phyloP scores from a whole-genome alignment of 2,113 vertebrate species.

The Aphyosemion australe region DNA sequence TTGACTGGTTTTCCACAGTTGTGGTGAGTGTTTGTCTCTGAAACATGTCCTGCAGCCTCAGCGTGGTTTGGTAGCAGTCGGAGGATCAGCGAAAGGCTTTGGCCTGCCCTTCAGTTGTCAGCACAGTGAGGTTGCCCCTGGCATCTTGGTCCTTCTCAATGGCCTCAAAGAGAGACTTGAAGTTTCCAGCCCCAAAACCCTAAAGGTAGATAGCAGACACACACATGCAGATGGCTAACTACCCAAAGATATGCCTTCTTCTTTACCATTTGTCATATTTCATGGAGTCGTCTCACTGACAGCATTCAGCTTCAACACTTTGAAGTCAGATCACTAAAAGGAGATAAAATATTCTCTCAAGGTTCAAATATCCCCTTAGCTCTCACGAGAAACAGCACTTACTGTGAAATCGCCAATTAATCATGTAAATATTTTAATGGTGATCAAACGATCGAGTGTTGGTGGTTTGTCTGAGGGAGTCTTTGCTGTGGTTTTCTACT shows the following conservation, averaged over 20 bases:
- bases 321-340: constrained; percentile 53
- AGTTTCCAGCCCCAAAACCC: constrained; percentile 87
- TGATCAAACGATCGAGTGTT: constrained; percentile 59
- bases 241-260: constrained; percentile 54
- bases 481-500: constrained; percentile 63
- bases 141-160: constrained; percentile 85
- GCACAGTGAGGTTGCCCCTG: constrained; percentile 81
- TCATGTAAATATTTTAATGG: constrained; percentile 61
- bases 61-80: constrained; percentile 8
- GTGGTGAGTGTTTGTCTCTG: constrained; percentile 1
- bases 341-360: constrained; percentile 33
- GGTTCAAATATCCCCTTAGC: constrained; percentile 41
- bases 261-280: constrained; percentile 55
- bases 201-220: constrained; percentile 64
- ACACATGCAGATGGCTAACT: constrained; percentile 47
- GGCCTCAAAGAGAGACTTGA: constrained; percentile 87
- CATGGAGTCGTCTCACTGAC: constrained; percentile 43
- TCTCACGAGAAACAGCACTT: constrained; percentile 14
- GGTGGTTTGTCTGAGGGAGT: constrained; percentile 38
- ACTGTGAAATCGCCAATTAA: constrained; percentile 30
- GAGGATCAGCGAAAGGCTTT: constrained; percentile 71
- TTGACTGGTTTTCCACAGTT: constrained; percentile 11
- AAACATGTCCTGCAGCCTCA: constrained; percentile 2
- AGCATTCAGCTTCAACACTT: constrained; percentile 35
- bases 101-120: constrained; percentile 64